Percentiles rank a stretch among this genome's conserved stretches.
Conservation (phyloP, 1,140 invertebrate species). For the Mamestra configurata region DNA sequence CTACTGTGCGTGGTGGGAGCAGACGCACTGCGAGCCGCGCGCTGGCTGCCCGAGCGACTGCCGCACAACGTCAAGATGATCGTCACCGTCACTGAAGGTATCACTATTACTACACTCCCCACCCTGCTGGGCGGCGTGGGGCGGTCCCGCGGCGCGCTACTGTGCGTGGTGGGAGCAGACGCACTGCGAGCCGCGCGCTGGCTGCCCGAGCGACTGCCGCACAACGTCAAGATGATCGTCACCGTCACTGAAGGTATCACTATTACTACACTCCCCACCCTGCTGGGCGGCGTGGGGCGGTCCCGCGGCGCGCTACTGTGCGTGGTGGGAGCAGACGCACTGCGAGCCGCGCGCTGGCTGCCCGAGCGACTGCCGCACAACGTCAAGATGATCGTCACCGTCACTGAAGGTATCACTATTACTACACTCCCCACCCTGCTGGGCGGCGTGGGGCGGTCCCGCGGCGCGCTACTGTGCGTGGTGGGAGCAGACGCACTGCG, state of each 20-base stretch:
- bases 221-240: conserved; percentile 92
- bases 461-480: conserved; percentile 91
- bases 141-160: conserved; percentile 89
- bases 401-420: conserved; percentile 86
- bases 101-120: conserved; percentile 68
- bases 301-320: conserved; percentile 90
- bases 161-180: conserved; percentile 93
- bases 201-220: conserved; percentile 91
- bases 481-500: conserved; percentile 91
- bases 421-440: no score
- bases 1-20: conserved; percentile 92
- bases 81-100: conserved; percentile 90
- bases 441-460: conserved; percentile 87
- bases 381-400: conserved; percentile 92
- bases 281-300: conserved; percentile 87
- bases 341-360: conserved; percentile 90
- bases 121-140: conserved; percentile 87
- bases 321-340: conserved; percentile 91
- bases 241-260: conserved; percentile 89
- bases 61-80: conserved; percentile 92
- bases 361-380: conserved; percentile 90
- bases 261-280: no score
- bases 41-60: conserved; percentile 91
- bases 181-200: conserved; percentile 89
- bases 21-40: conserved; percentile 88